Evolutionary conservation across 2,888 invertebrate species (phyloP).

Genomic region (Brachyptera risi): DNA sequence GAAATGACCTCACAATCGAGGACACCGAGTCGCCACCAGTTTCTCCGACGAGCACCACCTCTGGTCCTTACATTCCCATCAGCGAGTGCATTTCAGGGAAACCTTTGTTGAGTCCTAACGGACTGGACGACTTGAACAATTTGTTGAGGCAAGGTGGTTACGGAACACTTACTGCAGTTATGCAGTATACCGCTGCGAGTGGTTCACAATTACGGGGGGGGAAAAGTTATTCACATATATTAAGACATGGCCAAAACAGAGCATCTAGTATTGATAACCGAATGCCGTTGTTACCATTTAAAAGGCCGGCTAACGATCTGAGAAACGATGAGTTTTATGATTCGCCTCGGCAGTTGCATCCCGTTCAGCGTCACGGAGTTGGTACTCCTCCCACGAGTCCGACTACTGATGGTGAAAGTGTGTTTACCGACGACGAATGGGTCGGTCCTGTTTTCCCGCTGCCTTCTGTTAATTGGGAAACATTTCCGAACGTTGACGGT

Average conservation of each 20-base stretch:
- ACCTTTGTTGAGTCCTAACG: slow-evolving; percentile 38
- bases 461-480: slow-evolving; percentile 48
- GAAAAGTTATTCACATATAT: neutral
- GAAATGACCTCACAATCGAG: neutral
- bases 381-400: slow-evolving; percentile 55
- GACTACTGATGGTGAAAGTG: slow-evolving; percentile 59
- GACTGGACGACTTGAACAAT: slow-evolving; percentile 31
- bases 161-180: slow-evolving; percentile 11
- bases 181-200: slow-evolving; percentile 5
- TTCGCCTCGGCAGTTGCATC: slow-evolving; percentile 38
- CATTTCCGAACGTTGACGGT: slow-evolving; percentile 41
- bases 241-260: neutral
- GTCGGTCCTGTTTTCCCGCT: slow-evolving; percentile 49
- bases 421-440: slow-evolving; percentile 68
- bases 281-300: slow-evolving; percentile 13
- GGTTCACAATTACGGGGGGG: neutral
- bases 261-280: neutral
- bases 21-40: slow-evolving; percentile 55
- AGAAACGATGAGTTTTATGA: slow-evolving; percentile 38
- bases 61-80: slow-evolving; percentile 87
- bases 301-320: slow-evolving; percentile 14
- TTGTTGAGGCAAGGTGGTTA: slow-evolving; percentile 26
- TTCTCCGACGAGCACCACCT: slow-evolving; percentile 56
- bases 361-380: slow-evolving; percentile 32
- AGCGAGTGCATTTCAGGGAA: slow-evolving; percentile 86